Evolutionary conservation across 2,797 vertebrate species (phyloP), one percentile per base, ranked within the genome.

Genomic region (Falco biarmicus): DNA sequence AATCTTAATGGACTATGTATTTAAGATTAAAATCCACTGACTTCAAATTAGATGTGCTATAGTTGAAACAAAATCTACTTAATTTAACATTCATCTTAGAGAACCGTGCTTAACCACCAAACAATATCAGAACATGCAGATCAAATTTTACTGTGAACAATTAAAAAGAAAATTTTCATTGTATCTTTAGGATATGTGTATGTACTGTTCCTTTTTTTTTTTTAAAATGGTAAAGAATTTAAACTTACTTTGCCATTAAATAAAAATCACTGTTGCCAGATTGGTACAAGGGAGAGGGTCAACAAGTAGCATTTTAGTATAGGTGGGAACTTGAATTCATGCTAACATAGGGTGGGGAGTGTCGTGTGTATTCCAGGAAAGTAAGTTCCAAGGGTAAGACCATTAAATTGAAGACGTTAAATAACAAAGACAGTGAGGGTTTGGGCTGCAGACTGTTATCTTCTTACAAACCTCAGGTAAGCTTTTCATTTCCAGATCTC

Each of bases 271-370:
- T 97, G 94, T 98, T 99, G 99, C 98, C 99, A 99, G 99, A 99
- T 99, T 99, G 99, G 99, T 99, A 99, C 99, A 99, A 98, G 97
- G 98, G 98, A 96, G 96, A 98, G 95, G 98, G 96, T 98, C 89
- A 97, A 96, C 96, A 91, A 92, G 97, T 93, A 98, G 97, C 95
- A 97, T 98, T 98, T 98, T 98, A 98, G 98, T 98, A 98, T 95
- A 96, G 97, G 97, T 96, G 97, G 97, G 98, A 98, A 96, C 93
- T 98, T 96, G 97, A 97, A 97, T 90, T 98, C 98, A 98, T 98
- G 98, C 98, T 98, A 97, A 97, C 97, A 97, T 96, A 97, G 97
- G 97, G 90, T 91, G 89, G 92, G 96, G 87, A 95, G 84, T 97
- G 95, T 88, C 6, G 75, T 97, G 94, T 97, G 92, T 97, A 96